Evolutionary conservation across 1,140 invertebrate genomes (phyloP).

Genomic region (Druon quercuslanigerum): DNA sequence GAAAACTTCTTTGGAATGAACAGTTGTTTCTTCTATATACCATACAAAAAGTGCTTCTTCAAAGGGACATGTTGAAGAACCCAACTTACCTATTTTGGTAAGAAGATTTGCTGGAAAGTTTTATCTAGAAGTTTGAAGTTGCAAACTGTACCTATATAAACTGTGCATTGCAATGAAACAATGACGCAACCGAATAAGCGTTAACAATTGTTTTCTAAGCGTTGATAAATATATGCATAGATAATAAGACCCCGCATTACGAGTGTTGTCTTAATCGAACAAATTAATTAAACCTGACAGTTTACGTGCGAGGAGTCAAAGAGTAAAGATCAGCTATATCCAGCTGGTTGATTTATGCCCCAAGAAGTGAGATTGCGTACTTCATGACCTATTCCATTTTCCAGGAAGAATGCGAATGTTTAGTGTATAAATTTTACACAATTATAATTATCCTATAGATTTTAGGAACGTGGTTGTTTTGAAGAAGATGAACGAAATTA

Average conservation of each 20-base stretch:
- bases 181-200: neutral
- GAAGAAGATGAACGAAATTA: conserved; percentile 19
- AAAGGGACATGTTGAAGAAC: too few relatives aligned
- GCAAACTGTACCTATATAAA: neutral
- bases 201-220: conserved; percentile 19
- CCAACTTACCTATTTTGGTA: too few relatives aligned
- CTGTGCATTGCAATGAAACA: neutral
- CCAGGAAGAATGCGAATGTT: conserved; percentile 14
- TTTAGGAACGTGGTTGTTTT: neutral
- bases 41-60: too few relatives aligned
- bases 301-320: conserved; percentile 30
- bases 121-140: neutral
- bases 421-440: neutral
- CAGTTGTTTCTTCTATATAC: too few relatives aligned
- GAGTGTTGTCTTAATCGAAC: conserved; percentile 19
- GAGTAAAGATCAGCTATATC: conserved; percentile 23
- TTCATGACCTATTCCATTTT: conserved; percentile 28
- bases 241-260: conserved; percentile 5
- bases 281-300: conserved; percentile 31
- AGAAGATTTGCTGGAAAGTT: too few relatives aligned
- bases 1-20: too few relatives aligned
- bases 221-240: neutral
- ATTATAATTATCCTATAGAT: neutral
- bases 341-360: conserved; percentile 13
- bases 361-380: neutral